Evolutionary conservation across 2,797 vertebrate genomes (phyloP).

Genomic region (Eulemur coronatus): DNA sequence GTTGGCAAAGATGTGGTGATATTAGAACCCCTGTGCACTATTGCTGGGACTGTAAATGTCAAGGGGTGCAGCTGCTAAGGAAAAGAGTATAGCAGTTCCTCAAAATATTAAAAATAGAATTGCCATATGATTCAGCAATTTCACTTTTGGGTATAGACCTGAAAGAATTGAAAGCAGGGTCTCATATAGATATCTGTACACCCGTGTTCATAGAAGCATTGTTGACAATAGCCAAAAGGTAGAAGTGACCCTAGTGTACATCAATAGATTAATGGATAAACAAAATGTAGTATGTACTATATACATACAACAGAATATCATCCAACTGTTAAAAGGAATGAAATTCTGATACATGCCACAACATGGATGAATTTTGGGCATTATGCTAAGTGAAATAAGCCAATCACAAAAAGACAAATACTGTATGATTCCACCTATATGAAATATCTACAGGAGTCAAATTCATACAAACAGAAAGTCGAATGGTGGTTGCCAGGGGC

Average conservation of each 20-base stretch:
- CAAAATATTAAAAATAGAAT: not conserved
- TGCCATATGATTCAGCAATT: not conserved
- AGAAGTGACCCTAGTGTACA: not conserved
- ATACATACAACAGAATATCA: not conserved
- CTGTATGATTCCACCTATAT: not conserved
- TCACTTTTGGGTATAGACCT: not conserved
- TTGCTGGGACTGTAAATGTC: not conserved
- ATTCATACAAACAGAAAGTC: not conserved
- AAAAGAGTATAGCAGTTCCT: not conserved
- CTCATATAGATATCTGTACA: not conserved
- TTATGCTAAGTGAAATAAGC: not conserved
- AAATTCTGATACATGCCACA: not conserved
- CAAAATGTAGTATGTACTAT: not conserved
- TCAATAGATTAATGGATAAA: not conserved
- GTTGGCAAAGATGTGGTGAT: not conserved
- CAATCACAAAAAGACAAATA: not conserved
- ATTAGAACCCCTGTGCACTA: not conserved
- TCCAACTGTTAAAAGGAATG: not conserved
- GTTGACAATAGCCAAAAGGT: not conserved
- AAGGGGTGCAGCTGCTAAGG: not conserved
- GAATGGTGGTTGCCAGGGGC: not conserved
- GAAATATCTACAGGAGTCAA: not conserved
- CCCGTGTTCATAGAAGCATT: not conserved
- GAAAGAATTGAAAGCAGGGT: not conserved
- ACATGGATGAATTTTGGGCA: not conserved